Conservation (phyloP, 2,113 vertebrate genomes). For the Sinocyclocheilus anophthalmus region DNA sequence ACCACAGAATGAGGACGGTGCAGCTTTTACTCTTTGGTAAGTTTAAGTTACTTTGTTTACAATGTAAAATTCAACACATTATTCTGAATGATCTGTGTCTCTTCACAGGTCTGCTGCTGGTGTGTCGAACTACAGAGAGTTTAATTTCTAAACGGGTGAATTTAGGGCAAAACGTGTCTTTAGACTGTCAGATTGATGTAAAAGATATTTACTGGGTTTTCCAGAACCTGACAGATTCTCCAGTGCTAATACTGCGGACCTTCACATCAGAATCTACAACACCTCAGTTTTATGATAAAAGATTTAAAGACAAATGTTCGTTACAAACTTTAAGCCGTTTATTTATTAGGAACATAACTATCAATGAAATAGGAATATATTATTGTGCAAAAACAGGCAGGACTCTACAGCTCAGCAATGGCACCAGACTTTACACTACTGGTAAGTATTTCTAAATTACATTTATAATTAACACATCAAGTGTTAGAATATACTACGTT, state of each 20-base stretch:
- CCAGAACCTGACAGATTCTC: not conserved
- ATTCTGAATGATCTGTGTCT: no score
- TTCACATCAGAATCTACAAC: accelerated
- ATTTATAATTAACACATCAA: no score
- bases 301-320: conserved; percentile 1
- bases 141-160: conserved; percentile 22
- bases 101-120: conserved; percentile 24
- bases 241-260: conserved; percentile 13
- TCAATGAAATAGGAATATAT: conserved; percentile 22
- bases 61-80: no score
- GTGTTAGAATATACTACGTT: no score
- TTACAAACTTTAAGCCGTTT: not conserved
- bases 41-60: not conserved
- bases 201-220: conserved; percentile 25
- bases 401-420: not conserved
- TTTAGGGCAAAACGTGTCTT: conserved; percentile 45
- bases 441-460: conserved; percentile 27
- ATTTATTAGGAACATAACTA: conserved; percentile 24
- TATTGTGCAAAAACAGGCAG: not conserved
- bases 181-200: conserved; percentile 23
- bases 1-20: not conserved
- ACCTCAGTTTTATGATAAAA: accelerated
- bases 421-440: conserved; percentile 21
- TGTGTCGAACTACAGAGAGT: conserved; percentile 1
- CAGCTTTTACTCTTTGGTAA: not conserved